Evolutionary conservation across 2,113 vertebrate genomes (phyloP), one percentile per base, ranked within the genome.

Genomic region (Litocranius walleri): DNA sequence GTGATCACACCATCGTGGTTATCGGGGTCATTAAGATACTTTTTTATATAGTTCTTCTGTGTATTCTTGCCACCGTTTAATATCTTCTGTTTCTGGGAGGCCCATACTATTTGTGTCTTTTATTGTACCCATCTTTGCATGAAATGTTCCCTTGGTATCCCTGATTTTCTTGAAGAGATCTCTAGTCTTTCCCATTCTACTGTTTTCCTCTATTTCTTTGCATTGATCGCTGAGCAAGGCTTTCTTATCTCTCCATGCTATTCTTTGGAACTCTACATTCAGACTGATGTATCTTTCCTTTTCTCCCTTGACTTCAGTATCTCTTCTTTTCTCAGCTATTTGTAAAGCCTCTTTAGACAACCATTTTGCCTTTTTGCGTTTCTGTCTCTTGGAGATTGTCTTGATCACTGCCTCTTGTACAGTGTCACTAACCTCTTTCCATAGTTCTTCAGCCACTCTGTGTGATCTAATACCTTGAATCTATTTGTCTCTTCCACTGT

Each of bases 391-490:
- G 62, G 16, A 4, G 62, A 67, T n/a, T 17, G 62, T 67, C 33
- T 19, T 36, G 33, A 67, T 67, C 33, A 36, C 33, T 21, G 33
- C 64, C 64, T 67, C 4, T 67, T 67, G 33, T 36, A 67, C 64
- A 36, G 1, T 36, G 17, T 67, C 8, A 21, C 2, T 0, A n/a
- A 67, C 64, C 33, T 36, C 64, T 5, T 0, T 36, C 8, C 17
- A 0, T 67, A 67, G 8, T 67, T 21, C 17, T 67, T 67, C 33
- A 67, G 64, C 33, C 33, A 36, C 8, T n/a, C 64, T 36, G 10
- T 67, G 64, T 21, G 64, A 67, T 67, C 64, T 67, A 10, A 67
- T 67, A n/a, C 16, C 64, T 67, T 67, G 33, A 67, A 36, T 67
- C 16, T 67, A 67, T 21, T 67, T 67, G 62, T 67, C 8, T 67